Base-by-base conservation (phyloP, 2,888 invertebrate species). In the Drosophila pseudotalamancana region DNA sequence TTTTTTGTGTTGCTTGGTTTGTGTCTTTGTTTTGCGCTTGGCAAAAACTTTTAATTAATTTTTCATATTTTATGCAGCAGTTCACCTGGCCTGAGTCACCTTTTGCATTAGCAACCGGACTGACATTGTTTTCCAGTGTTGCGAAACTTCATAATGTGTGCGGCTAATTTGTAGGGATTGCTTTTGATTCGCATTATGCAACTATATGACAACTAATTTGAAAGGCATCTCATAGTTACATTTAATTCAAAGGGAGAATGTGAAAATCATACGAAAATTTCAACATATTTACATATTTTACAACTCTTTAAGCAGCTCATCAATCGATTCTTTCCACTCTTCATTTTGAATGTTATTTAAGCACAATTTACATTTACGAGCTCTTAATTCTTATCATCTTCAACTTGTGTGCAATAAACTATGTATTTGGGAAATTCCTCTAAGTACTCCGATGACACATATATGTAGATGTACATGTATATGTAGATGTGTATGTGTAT, bases 1-100 rank as follows among this genome's bases (percentile, higher is more conserved):
- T 48, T 40, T 32, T 48, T 19, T 40, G 43, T 60, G 51, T 60
- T n/a, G n/a, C n/a, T n/a, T n/a, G n/a, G 50, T 54, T 43, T 73
- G 62, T 39, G 18, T 29, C 54, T 74, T 63, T 84, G 72, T 77
- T 67, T 65, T 66, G 53, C 59, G 65, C 39, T 61, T 56, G 61
- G 66, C 57, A 19, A 53, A 73, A 87, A 83, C 63, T 83, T 87
- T 87, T 87, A 83, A 83, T 83, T 83, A 85, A 83, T 83, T 83
- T 83, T 83, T 85, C 85, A 85, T 87, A 72, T 74, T 72, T 74
- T 54, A 63, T 74, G 63, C 63, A 48, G 43, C 19, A 69, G 31
- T 27, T 74, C 54, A 69, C 27, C 50, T 54, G 53, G 4, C 12
- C 23, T 12, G 16, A 14, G 2, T 14, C 40, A 39, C 55, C 60